Base-by-base conservation (phyloP, 2,797 vertebrate genomes). In the Labroides dimidiatus region DNA sequence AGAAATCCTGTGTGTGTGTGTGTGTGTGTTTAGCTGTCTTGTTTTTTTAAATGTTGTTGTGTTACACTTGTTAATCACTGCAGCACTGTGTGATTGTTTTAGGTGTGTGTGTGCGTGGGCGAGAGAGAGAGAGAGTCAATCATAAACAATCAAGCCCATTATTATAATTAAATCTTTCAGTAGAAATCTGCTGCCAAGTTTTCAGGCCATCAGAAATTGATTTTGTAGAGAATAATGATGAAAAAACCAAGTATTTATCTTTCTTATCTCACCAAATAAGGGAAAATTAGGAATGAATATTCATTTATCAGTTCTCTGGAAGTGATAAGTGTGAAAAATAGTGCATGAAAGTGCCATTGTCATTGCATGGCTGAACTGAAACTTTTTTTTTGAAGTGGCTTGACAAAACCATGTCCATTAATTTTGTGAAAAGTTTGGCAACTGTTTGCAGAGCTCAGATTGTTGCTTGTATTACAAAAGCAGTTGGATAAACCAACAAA, bases 91-190 rank as follows among this genome's bases (percentile, higher is more conserved):
- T 62, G 45, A 33, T 36, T 58, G 58, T 51, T 23, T 72, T 12
- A 42, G 53, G 30, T 33, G 30, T 65, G 36, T 66, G 36, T 41
- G 44, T 41, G 33, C 6, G 4, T 68, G 47, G 45, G 39, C 1
- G 1, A 63, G 13, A 37, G 17, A n/a, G 39, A 60, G 41, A 52
- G 14, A 50, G 15, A 48, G 39, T 23, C 14, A 27, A 55, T 75
- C 69, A 64, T 74, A 63, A 64, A 53, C 56, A 63, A 41, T 65
- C 75, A 56, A 42, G 23, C 54, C 33, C 67, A 72, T 74, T 77
- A 75, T 72, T 72, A 69, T 84, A 84, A 86, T 75, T 75, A 52
- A 73, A 53, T 62, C 68, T 84, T 84, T 77, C 62, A 72, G 52
- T 59, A 6, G 69, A 68, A 72, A 21, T 33, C 43, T 52, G 51